Evolutionary conservation across 92 coral and sea anemone species (phyloP), one percentile per base, ranked within the genome.

Genomic region (Palythoa grandiflora): DNA sequence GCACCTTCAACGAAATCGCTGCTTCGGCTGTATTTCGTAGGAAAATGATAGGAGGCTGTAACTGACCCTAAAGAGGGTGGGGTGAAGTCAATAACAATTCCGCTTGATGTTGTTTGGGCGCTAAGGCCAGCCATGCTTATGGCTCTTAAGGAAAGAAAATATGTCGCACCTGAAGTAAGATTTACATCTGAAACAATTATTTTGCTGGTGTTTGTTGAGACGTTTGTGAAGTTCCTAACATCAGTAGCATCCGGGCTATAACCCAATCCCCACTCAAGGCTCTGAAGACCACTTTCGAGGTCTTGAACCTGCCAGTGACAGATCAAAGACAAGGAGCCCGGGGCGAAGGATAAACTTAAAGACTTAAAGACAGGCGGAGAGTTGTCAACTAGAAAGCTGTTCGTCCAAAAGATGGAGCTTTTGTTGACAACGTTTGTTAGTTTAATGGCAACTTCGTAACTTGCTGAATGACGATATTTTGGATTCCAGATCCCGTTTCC

Each of bases 31-130:
- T 92, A 95, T 39, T 63, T 90, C 47, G 65, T 66, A 9, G 98
- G 96, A 53, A 95, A 86, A 21, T 71, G 87, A 85, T 86, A 90
- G 47, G 92, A 73, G 9, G 96, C 94, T 44, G 80, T 70, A 20
- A 95, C 93, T 37, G 63, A 60, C 28, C 96, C 98, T 68, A 85
- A 55, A 19, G 73, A 83, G 15, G 98, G 98, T 60, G 90, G 88
- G 0, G 98, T 92, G n/a, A 92, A 90, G 87, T 95, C 98, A 61
- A 95, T 71, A 12, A 93, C 86, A 12, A 89, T 92, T 39, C 95
- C 96, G 40, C 77, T 87, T 1, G 98, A 95, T 11, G 91, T 89
- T 9, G 84, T 87, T 72, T 54, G 66, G 84, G 88, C 88, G 2
- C 74, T 75, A 17, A 92, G 71, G 0, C 98, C 96, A 51, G 95